phyloP scores from a whole-genome alignment of 2,797 vertebrate species.

The Onychomys leucogaster region DNA sequence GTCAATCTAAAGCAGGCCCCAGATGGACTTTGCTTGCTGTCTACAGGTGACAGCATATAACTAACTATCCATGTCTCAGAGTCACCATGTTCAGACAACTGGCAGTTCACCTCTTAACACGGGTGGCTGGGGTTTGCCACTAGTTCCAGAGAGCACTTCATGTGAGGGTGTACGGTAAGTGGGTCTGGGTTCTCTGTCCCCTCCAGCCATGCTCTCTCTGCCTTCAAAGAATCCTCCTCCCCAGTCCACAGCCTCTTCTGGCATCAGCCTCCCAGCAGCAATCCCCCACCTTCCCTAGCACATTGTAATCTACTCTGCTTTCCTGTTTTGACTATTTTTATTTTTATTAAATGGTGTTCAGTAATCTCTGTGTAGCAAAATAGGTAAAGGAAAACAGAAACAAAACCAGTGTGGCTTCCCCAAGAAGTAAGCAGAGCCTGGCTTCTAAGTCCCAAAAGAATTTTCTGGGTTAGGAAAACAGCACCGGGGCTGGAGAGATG shows the following conservation, averaged over 20 bases:
- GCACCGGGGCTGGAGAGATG: not conserved
- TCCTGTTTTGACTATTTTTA: slow-evolving; percentile 28
- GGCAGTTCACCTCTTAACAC: accelerated
- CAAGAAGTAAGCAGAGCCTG: not conserved
- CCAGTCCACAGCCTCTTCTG: not conserved
- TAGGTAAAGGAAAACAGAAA: not conserved
- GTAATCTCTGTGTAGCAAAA: not conserved
- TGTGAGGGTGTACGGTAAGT: not conserved
- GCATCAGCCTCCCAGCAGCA: not conserved
- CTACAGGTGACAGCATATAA: not conserved
- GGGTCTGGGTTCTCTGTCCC: not conserved
- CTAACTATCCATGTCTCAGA: not conserved
- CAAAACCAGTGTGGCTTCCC: not conserved
- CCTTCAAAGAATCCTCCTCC: not conserved
- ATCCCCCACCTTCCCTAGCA: not conserved
- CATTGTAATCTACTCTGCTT: slow-evolving; percentile 48
- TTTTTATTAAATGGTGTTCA: slow-evolving; percentile 71
- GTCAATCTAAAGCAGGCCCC: not conserved
- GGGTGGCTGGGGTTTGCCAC: not conserved
- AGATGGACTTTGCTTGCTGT: not conserved
- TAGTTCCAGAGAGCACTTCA: not conserved
- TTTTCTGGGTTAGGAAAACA: not conserved
- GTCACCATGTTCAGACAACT: not conserved
- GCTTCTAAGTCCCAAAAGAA: not conserved
- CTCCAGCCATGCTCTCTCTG: not conserved